Percentiles rank a stretch among this genome's conserved stretches.
These are phyloP conservation scores for Magallana ariakensis DNA, from an alignment of 1,140 invertebrate genomes.

Conservation along the genomic window DNA sequence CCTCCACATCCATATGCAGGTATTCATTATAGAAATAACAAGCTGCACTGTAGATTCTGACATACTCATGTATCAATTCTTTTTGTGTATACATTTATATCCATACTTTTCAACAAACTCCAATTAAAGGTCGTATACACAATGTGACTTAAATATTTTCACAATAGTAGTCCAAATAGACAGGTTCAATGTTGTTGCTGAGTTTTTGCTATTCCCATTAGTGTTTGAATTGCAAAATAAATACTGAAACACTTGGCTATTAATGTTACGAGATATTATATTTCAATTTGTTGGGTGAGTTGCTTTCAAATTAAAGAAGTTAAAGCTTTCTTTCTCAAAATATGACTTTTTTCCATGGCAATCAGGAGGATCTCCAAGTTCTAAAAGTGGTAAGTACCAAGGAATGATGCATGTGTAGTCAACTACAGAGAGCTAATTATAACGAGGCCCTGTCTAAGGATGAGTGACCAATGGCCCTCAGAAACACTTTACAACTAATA, in stretches of 20 bases:
- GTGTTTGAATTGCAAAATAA: neutral
- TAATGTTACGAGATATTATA: no score
- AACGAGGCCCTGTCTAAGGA: neutral
- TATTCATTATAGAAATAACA: neutral
- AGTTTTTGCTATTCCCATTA: neutral
- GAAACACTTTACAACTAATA: neutral
- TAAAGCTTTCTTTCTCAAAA: no score
- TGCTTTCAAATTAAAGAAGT: no score
- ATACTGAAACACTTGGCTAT: no score
- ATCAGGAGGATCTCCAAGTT: slow-evolving; percentile 40
- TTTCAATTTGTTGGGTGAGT: no score
- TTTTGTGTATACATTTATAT: neutral
- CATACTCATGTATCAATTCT: neutral
- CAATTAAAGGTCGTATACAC: neutral
- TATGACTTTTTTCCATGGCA: neutral
- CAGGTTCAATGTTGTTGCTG: neutral
- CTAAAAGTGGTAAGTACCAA: neutral
- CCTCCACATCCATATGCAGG: slow-evolving; percentile 56
- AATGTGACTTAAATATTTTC: neutral
- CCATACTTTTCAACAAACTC: neutral
- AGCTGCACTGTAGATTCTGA: neutral
- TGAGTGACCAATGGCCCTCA: neutral
- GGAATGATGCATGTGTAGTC: neutral
- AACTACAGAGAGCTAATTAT: neutral
- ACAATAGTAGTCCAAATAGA: neutral